Evolutionary conservation across 2,113 vertebrate genomes (phyloP).

Genomic region (Erythrolamprus reginae): DNA sequence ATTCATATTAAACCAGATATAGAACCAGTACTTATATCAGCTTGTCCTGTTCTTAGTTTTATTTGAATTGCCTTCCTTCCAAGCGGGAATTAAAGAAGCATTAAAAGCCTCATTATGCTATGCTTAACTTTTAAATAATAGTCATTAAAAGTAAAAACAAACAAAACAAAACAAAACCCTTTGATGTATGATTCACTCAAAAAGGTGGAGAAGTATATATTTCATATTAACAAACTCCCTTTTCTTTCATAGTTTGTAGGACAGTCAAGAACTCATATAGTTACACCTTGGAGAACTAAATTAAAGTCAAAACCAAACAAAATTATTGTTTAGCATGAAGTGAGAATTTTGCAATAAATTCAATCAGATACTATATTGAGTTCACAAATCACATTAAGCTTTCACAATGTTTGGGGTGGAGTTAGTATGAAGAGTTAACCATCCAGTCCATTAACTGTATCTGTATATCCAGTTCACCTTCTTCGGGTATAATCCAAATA

Average conservation of each 20-base stretch:
- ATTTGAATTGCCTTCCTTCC: neutral
- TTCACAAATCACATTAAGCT: neutral
- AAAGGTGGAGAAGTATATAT: neutral
- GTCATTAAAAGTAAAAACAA: neutral
- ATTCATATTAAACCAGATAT: neutral
- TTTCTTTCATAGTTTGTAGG: neutral
- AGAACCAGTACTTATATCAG: neutral
- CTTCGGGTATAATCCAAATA: neutral
- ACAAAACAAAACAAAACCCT: no score
- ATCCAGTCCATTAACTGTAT: neutral
- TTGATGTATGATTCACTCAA: no score
- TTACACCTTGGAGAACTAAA: neutral
- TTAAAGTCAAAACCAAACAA: neutral
- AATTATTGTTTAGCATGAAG: neutral
- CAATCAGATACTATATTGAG: neutral
- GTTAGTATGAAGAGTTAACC: neutral
- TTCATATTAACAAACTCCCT: neutral
- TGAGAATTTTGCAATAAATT: neutral
- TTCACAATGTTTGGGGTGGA: neutral
- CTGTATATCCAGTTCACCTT: neutral
- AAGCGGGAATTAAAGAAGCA: neutral
- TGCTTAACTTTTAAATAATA: neutral
- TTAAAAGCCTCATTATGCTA: neutral
- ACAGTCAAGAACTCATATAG: neutral
- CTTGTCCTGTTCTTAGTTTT: neutral